Conservation (phyloP, 2,888 invertebrate genomes). For the Schizotus pectinicornis region DNA sequence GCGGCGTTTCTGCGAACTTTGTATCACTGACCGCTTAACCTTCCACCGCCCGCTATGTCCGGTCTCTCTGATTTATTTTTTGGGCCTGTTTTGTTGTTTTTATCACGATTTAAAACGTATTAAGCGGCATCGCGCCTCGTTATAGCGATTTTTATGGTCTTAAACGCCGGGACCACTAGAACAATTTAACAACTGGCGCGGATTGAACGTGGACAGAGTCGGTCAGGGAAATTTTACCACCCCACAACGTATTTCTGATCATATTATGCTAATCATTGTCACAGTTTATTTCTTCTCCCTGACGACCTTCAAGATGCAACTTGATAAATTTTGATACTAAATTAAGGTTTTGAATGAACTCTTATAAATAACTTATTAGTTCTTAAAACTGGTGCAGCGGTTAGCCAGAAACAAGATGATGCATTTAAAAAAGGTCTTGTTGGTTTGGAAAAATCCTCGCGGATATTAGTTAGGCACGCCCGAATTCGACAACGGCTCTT, state of each 20-base stretch:
- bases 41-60: conserved; percentile 51
- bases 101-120: conserved; percentile 50
- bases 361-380: too few species aligned
- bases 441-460: too few species aligned
- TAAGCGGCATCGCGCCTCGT: conserved; percentile 44
- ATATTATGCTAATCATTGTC: too few species aligned
- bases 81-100: conserved; percentile 42
- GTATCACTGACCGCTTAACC: conserved; percentile 55
- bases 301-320: too few species aligned
- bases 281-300: too few species aligned
- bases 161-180: conserved; percentile 9
- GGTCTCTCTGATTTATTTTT: conserved; percentile 34
- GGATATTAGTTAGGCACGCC: background rate
- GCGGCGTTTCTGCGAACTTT: conserved; percentile 53
- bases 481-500: conserved; percentile 11
- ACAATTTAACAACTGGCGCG: conserved; percentile 14
- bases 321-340: too few species aligned
- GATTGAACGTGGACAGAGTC: background rate
- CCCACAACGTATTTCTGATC: too few species aligned
- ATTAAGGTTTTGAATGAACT: too few species aligned
- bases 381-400: too few species aligned
- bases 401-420: background rate
- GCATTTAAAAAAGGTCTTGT: background rate
- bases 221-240: too few species aligned
- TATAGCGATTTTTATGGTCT: conserved; percentile 37